Base-by-base conservation (phyloP, 2,113 vertebrate species). In the Perca fluviatilis region DNA sequence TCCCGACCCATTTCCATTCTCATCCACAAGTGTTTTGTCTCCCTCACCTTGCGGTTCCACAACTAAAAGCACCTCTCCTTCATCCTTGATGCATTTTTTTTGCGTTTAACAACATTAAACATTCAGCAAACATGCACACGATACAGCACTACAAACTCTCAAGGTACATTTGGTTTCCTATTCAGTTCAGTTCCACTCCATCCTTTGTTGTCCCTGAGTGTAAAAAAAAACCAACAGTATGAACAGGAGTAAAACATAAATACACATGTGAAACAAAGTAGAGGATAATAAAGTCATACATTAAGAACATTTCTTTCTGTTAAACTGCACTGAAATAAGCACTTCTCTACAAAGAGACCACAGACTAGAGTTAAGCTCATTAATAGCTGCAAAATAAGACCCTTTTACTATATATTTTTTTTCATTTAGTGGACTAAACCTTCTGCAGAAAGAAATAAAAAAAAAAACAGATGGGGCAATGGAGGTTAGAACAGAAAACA, bases 1-100 rank as follows among this genome's bases (percentile, higher is more conserved):
- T 95, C 94, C 93, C 95, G 95, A 95, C 95, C 95, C 95, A 95
- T 95, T 95, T 96, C 94, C 90, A 93, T 95, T 94, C 93, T 94
- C 91, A 86, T 91, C 94, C 93, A 94, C 89, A 94, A 94, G 92
- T 93, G 91, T 93, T 94, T 92, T 90, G 89, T 94, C 88, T 94
- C 86, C 68, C 85, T 94, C 90, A 93, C 88, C 90, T 92, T 83
- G 85, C 71, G 72, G 78, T 85, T 91, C 90, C 83, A 84, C 92
- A 86, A 91, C 91, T 89, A 79, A 90, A 88, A 88, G 79, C 89
- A 64, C 76, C 83, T 86, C 83, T 82, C 71, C 86, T 65, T 86
- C 85, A 86, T 90, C 86, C 75, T 86, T 84, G 72, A 83, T 85
- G 69, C 75, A 67, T 83, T 62, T 64, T 62, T 64, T 60, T 64